These are phyloP conservation scores for Struthidea cinerea DNA, from an alignment of 2,113 vertebrate genomes.

Conservation along the genomic window DNA sequence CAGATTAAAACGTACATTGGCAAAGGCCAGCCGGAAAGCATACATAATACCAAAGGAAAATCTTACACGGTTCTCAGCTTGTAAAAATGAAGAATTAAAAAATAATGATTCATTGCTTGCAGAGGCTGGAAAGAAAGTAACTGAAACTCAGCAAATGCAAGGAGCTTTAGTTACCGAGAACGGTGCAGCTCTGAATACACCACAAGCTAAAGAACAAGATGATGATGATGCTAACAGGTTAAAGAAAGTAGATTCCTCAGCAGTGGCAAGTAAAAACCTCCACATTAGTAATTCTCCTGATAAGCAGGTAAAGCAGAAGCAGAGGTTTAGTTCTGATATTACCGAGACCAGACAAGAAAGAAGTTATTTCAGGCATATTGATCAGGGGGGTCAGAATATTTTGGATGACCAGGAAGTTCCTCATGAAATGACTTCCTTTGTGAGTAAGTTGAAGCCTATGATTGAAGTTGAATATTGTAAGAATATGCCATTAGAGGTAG, in stretches of 20 bases:
- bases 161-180: neutral
- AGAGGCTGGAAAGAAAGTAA: neutral
- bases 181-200: neutral
- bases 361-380: neutral
- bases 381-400: neutral
- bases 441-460: neutral
- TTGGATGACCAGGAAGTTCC: neutral
- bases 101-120: neutral
- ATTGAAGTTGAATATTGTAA: neutral
- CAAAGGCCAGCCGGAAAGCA: neutral
- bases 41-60: neutral
- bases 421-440: neutral
- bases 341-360: neutral
- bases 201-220: neutral
- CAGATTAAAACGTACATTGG: conserved; percentile 8
- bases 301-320: neutral
- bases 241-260: neutral
- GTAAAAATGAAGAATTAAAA: conserved; percentile 5
- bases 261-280: neutral
- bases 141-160: neutral
- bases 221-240: neutral
- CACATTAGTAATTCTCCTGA: neutral
- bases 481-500: neutral
- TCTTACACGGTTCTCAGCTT: neutral
- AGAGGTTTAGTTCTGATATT: neutral